Percentiles rank a stretch among this genome's conserved stretches.
phyloP scores from a whole-genome alignment of 2,888 invertebrate genomes.

The Escarpia spicata region DNA sequence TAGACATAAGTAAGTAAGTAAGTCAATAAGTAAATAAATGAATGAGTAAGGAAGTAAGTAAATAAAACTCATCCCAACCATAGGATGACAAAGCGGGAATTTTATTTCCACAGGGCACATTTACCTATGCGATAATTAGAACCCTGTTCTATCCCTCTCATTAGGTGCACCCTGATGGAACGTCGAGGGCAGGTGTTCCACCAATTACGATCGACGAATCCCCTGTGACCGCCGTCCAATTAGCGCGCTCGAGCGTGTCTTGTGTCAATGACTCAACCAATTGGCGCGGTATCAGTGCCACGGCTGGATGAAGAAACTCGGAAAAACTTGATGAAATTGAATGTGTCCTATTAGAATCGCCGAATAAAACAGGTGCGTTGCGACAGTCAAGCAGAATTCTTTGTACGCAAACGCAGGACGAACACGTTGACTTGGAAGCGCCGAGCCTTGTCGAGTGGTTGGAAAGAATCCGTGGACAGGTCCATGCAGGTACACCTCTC shows the following conservation, averaged over 20 bases:
- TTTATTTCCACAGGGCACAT: background rate
- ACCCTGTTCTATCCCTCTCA: background rate
- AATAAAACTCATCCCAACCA: too few relatives aligned
- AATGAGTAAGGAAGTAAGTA: too few relatives aligned
- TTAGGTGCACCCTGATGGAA: background rate
- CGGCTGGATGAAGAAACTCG: background rate
- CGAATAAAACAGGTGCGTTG: background rate
- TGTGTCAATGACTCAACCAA: background rate
- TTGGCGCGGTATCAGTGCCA: background rate
- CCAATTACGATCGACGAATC: background rate
- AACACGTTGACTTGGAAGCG: background rate
- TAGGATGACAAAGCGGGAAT: background rate
- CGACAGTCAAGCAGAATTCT: background rate
- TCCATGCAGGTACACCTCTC: background rate
- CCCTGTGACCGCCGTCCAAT: background rate
- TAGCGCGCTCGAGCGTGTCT: background rate
- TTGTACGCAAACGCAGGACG: background rate
- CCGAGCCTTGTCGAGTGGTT: background rate
- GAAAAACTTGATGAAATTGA: background rate
- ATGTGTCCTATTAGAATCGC: background rate
- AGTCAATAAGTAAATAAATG: too few relatives aligned
- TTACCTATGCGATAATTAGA: background rate
- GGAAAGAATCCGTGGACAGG: background rate
- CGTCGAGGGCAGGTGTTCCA: background rate
- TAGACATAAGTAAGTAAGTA: too few relatives aligned